A percentile compares a stretch with the other conserved stretches of the same genome.
These are phyloP conservation scores for Myotis pilosus DNA, from an alignment of 2,797 vertebrate species.

Conservation along the genomic window DNA sequence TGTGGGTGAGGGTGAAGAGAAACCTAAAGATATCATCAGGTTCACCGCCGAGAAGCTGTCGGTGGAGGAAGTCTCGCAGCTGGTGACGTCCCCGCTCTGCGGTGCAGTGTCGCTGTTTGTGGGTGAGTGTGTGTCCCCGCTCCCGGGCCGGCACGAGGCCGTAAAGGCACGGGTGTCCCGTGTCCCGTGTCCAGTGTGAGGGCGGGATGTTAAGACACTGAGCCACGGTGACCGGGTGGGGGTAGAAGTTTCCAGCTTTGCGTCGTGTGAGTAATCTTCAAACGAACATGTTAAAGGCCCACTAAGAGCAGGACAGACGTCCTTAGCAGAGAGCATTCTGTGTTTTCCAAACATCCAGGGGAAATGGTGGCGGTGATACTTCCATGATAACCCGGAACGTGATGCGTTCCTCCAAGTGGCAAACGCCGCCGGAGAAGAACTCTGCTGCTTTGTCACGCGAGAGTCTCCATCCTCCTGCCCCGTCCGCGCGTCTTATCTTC, in stretches of 20 bases:
- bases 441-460: not conserved
- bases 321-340: not conserved
- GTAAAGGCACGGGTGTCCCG: not conserved
- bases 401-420: not conserved
- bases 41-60: constrained; percentile 89
- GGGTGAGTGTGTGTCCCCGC: constrained; percentile 83
- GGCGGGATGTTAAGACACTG: not conserved
- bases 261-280: not conserved
- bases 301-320: not conserved
- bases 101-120: constrained; percentile 94
- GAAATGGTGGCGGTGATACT: not conserved
- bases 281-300: not conserved
- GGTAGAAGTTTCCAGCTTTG: not conserved
- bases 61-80: constrained; percentile 86
- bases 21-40: constrained; percentile 85
- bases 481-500: not conserved
- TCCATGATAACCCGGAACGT: not conserved
- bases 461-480: not conserved
- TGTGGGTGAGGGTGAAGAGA: constrained; percentile 79
- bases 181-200: not conserved
- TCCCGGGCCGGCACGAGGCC: accelerated
- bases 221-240: not conserved
- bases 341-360: not conserved
- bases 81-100: constrained; percentile 88
- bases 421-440: not conserved